A percentile compares a stretch with the other conserved stretches of the same genome.
Conservation (phyloP, 2,113 vertebrate genomes). For the Pipra filicauda region DNA sequence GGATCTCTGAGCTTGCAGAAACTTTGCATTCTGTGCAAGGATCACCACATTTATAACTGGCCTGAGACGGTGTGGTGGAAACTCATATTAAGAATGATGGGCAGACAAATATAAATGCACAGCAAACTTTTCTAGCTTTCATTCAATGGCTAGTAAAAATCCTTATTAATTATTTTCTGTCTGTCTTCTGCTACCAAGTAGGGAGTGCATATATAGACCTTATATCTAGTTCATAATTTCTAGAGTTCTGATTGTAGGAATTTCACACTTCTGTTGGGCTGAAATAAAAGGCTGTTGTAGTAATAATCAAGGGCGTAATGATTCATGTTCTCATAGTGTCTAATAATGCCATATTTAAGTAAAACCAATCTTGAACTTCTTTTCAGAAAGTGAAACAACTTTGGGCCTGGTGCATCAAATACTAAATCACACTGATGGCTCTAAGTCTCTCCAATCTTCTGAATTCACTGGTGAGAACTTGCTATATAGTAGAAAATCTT, state of each 20-base stretch:
- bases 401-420: slow-evolving; percentile 52
- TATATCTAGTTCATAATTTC: neutral
- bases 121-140: neutral
- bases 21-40: neutral
- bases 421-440: slow-evolving; percentile 53
- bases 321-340: slow-evolving; percentile 7
- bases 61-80: neutral
- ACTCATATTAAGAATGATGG: neutral
- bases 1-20: neutral
- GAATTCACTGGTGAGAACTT: slow-evolving; percentile 62
- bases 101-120: neutral
- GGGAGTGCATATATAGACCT: neutral
- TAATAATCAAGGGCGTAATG: neutral
- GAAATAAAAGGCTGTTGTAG: neutral
- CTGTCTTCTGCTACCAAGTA: neutral
- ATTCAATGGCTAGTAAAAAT: neutral
- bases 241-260: neutral
- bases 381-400: slow-evolving; percentile 56
- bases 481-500: slow-evolving; percentile 19
- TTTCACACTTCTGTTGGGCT: neutral
- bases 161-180: neutral
- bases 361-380: slow-evolving; percentile 53
- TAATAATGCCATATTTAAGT: slow-evolving; percentile 11
- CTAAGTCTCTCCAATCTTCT: slow-evolving; percentile 49
- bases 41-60: neutral